Base-by-base conservation (phyloP, 2,113 vertebrate genomes). In the Poecile atricapillus region DNA sequence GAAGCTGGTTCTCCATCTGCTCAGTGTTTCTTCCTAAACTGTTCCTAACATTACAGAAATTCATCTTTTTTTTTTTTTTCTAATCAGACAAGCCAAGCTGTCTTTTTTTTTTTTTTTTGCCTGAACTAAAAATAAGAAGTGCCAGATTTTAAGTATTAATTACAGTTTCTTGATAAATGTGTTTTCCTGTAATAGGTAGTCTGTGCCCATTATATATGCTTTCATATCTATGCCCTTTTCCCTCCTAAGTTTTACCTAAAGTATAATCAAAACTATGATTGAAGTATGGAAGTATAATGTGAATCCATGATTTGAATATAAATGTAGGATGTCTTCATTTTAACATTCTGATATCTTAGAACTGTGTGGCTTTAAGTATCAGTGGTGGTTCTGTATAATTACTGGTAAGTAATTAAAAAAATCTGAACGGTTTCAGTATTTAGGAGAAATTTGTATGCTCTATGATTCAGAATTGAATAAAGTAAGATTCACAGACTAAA, bases 1-100 rank as follows among this genome's bases (percentile, higher is more conserved):
- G 83, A 92, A 93, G 64, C 75, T 93, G 49, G 12, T 76, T 96
- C 68, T 96, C 96, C 96, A 97, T 97, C 96, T 97, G 96, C 80
- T 97, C 95, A 60, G 50, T 94, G 83, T 90, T 96, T 96, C 90
- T 64, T 96, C 83, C 79, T 86, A 68, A 95, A 87, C 89, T 92
- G 76, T 97, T 97, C 73, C 70, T 93, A 91, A 70, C 75, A 63
- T 91, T 81, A 76, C 78, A 94, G 89, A 94, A 92, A 95, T 82
- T 94, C 3, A 56, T 93, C 49, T 84, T 83, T 83, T 93, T 85
- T 85, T 90, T 62, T 71, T 65, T 46, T 21, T 15, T 4, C 76
- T 92, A 87, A 95, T 93, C 87, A 85, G 67, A 85, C 91, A 97
- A 96, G 86, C 94, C 87, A 82, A 89, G 69, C 69, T 95, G 94